These are phyloP conservation scores for Crocidura indochinensis DNA, from an alignment of 2,797 vertebrate genomes.

Conservation along the genomic window DNA sequence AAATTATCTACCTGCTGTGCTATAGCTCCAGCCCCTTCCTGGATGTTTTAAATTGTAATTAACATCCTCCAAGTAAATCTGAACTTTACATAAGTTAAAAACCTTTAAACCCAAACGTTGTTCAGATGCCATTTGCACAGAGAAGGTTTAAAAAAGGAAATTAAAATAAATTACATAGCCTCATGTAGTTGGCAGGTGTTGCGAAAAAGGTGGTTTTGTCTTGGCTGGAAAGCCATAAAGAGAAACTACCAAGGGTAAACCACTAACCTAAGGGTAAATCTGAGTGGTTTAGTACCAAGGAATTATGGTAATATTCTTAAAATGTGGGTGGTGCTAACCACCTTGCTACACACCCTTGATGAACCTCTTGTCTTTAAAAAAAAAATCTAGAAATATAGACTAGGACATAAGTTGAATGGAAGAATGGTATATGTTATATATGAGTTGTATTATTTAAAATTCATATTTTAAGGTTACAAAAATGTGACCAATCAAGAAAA, in stretches of 20 bases:
- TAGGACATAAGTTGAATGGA: neutral
- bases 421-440: neutral
- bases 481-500: neutral
- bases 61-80: neutral
- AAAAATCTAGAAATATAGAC: neutral
- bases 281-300: too few relatives aligned
- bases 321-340: neutral
- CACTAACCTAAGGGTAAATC: too few relatives aligned
- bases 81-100: neutral
- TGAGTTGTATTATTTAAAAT: neutral
- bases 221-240: neutral
- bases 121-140: neutral
- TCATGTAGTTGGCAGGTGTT: neutral
- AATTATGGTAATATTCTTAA: too few relatives aligned
- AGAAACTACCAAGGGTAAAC: neutral
- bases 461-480: constrained; percentile 8
- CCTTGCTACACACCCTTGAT: neutral
- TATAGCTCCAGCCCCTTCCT: too few relatives aligned
- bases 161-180: neutral
- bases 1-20: too few relatives aligned
- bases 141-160: neutral
- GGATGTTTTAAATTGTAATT: constrained; percentile 4
- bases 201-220: neutral
- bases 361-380: neutral
- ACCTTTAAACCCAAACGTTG: neutral